phyloP scores from a whole-genome alignment of 1,140 invertebrate species.

The Sycobia sp. region DNA sequence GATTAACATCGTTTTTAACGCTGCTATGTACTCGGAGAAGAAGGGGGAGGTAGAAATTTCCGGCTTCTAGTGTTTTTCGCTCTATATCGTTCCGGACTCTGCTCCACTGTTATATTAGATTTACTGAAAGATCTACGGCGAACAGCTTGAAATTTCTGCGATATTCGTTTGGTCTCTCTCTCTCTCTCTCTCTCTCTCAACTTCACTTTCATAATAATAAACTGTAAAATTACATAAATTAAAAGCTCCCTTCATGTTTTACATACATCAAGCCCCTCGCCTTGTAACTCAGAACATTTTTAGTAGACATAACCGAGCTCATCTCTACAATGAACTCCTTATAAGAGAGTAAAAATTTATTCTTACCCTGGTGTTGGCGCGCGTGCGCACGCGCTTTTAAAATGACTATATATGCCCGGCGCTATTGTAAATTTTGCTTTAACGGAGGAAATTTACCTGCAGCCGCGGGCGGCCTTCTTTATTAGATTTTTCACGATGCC shows the following conservation, averaged over 20 bases:
- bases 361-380: no score
- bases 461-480: not conserved
- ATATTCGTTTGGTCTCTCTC: no score
- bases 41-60: conserved; percentile 1
- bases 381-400: no score
- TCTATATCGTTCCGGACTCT: not conserved
- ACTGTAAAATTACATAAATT: not conserved
- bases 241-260: not conserved
- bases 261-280: no score
- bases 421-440: conserved; percentile 16
- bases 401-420: no score
- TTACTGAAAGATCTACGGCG: not conserved
- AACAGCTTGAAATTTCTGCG: conserved; percentile 3
- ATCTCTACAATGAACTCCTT: no score
- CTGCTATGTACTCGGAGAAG: not conserved
- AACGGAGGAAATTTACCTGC: not conserved
- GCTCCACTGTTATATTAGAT: conserved; percentile 1
- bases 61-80: conserved; percentile 1
- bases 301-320: no score
- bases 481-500: conserved; percentile 13
- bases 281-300: no score
- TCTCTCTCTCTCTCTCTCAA: no score
- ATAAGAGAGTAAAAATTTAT: no score
- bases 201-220: conserved; percentile 6
- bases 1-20: conserved; percentile 6